phyloP scores from a whole-genome alignment of 1,140 invertebrate species.

The Dryas iulia region DNA sequence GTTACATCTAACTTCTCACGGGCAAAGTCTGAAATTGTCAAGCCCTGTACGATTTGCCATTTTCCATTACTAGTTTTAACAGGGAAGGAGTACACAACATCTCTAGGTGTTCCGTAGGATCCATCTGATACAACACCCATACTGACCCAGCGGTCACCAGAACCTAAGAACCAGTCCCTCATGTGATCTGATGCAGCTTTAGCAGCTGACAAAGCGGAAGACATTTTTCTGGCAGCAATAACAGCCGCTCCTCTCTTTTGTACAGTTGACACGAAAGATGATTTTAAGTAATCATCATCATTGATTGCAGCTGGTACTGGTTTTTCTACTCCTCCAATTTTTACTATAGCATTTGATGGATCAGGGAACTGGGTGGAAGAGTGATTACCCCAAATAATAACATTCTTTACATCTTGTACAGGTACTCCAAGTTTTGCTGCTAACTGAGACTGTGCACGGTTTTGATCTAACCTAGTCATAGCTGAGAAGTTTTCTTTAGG shows the following conservation, averaged over 20 bases:
- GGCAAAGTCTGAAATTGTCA: constrained; percentile 92
- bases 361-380: constrained; percentile 99
- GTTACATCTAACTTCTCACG: constrained; percentile 92
- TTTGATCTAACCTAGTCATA: constrained; percentile 99
- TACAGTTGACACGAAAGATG: constrained; percentile 93
- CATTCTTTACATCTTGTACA: constrained; percentile 90
- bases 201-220: constrained; percentile 98
- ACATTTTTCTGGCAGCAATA: constrained; percentile 98
- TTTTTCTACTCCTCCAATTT: constrained; percentile 76
- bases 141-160: constrained; percentile 90
- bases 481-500: constrained; percentile 98
- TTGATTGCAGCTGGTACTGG: constrained; percentile 88
- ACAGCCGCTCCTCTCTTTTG: constrained; percentile 99
- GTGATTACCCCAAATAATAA: constrained; percentile 99
- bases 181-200: constrained; percentile 99
- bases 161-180: constrained; percentile 94
- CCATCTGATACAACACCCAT: constrained; percentile 99
- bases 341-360: constrained; percentile 91
- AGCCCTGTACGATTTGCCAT: constrained; percentile 94
- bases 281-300: constrained; percentile 91
- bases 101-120: constrained; percentile 92
- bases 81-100: constrained; percentile 98
- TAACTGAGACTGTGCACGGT: constrained; percentile 93
- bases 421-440: constrained; percentile 85
- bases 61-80: constrained; percentile 87